A percentile compares a stretch with the other conserved stretches of the same genome.
Evolutionary conservation across 2,797 vertebrate genomes (phyloP).

Genomic region (Tenualosa ilisha): DNA sequence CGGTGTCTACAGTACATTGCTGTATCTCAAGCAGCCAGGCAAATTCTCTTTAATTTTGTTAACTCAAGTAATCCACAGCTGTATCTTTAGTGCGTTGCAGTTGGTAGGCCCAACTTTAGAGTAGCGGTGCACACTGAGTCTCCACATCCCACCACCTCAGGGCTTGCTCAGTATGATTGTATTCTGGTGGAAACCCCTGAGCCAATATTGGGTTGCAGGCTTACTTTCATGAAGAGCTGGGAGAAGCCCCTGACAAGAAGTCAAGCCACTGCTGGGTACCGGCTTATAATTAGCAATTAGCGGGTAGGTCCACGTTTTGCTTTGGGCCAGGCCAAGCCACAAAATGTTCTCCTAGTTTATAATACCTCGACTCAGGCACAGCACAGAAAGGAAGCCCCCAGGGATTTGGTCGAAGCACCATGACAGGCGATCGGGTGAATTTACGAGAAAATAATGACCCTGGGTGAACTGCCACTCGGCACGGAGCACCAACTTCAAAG

Average conservation of each 20-base stretch:
- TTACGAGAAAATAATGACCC: conserved; percentile 71
- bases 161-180: conserved; percentile 67
- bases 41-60: neutral
- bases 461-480: conserved; percentile 57
- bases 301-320: conserved; percentile 79
- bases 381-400: conserved; percentile 60
- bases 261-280: conserved; percentile 76
- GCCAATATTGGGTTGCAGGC: conserved; percentile 68
- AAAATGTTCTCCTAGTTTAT: conserved; percentile 80
- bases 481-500: conserved; percentile 61
- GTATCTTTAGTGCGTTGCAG: neutral
- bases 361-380: conserved; percentile 70
- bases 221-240: conserved; percentile 67
- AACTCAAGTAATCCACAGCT: neutral
- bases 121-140: conserved; percentile 57
- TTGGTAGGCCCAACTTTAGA: neutral
- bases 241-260: conserved; percentile 79
- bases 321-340: conserved; percentile 76
- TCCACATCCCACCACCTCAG: conserved; percentile 69
- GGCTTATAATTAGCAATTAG: conserved; percentile 86
- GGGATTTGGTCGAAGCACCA: conserved; percentile 63
- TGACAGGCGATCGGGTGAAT: conserved; percentile 61
- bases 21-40: neutral
- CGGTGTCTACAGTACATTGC: neutral
- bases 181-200: conserved; percentile 65